Evolutionary conservation across 1,140 invertebrate species (phyloP).

Genomic region (Mactra quadrangularis): DNA sequence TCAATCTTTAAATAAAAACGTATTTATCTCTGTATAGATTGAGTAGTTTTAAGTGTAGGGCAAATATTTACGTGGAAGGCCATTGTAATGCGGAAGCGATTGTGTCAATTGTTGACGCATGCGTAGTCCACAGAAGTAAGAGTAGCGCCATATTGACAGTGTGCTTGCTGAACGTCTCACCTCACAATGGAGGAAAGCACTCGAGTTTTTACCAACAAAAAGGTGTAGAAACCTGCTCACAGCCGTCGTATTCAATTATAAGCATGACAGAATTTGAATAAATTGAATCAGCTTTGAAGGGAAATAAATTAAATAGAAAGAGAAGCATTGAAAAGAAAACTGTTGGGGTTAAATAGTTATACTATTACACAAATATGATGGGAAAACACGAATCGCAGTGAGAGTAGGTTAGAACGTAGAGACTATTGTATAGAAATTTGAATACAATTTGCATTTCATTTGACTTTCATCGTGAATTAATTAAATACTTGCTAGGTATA

Average conservation of each 20-base stretch:
- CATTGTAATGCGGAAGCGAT: too few relatives aligned
- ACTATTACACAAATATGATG: slow-evolving; percentile 19
- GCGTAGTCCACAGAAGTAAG: too few relatives aligned
- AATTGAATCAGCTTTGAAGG: slow-evolving; percentile 33
- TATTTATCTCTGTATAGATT: too few relatives aligned
- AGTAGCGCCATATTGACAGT: too few relatives aligned
- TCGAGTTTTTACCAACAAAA: too few relatives aligned
- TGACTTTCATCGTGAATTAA: slow-evolving; percentile 40
- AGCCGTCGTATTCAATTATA: slow-evolving; percentile 22
- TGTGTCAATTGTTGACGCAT: too few relatives aligned
- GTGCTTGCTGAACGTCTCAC: too few relatives aligned
- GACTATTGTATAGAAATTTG: slow-evolving; percentile 34
- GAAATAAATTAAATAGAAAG: slow-evolving; percentile 45
- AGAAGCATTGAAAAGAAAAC: slow-evolving; percentile 35
- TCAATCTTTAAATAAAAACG: too few relatives aligned
- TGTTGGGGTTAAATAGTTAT: slow-evolving; percentile 37
- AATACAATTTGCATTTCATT: slow-evolving; percentile 44
- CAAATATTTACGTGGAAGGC: too few relatives aligned
- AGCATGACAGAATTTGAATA: slow-evolving; percentile 30
- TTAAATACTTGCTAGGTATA: slow-evolving; percentile 34
- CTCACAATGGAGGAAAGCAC: too few relatives aligned
- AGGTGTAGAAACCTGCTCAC: neutral
- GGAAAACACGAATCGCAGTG: slow-evolving; percentile 34
- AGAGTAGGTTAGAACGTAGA: slow-evolving; percentile 16
- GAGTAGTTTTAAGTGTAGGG: too few relatives aligned